Evolutionary conservation across 53 echinoderm and acorn worm genomes (phyloP).

Genomic region (Stichopus horrens): DNA sequence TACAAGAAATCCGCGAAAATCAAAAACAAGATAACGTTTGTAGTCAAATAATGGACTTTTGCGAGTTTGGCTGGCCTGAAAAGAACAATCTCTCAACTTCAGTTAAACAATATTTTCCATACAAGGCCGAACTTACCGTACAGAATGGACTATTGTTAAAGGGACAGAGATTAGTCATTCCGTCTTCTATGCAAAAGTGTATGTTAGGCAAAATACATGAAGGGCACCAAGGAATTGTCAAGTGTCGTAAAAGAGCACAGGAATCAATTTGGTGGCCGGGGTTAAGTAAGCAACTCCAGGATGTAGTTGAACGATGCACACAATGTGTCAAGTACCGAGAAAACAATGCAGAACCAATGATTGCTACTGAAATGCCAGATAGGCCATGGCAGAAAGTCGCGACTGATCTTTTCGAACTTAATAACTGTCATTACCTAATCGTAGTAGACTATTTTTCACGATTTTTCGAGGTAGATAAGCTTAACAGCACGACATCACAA

Average conservation of each 20-base stretch:
- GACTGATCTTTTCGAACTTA: slow-evolving; percentile 52
- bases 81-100: slow-evolving; percentile 29
- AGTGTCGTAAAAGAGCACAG: slow-evolving; percentile 48
- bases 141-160: slow-evolving; percentile 19
- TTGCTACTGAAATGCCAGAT: background rate
- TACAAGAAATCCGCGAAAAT: slow-evolving; percentile 30
- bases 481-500: slow-evolving; percentile 1
- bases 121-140: slow-evolving; percentile 8
- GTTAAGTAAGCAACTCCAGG: slow-evolving; percentile 17
- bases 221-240: slow-evolving; percentile 37
- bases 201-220: slow-evolving; percentile 56
- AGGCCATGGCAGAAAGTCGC: slow-evolving; percentile 54
- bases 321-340: slow-evolving; percentile 44
- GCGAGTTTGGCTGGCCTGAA: slow-evolving; percentile 49
- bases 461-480: slow-evolving; percentile 37
- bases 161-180: slow-evolving; percentile 53
- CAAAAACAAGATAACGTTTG: slow-evolving; percentile 53
- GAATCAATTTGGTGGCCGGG: slow-evolving; percentile 66
- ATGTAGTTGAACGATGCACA: slow-evolving; percentile 40
- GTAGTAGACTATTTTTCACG: slow-evolving; percentile 64
- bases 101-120: slow-evolving; percentile 8
- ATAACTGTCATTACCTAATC: slow-evolving; percentile 27
- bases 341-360: slow-evolving; percentile 46
- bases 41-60: slow-evolving; percentile 34
- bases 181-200: slow-evolving; percentile 30